phyloP scores from a whole-genome alignment of 2,113 vertebrate species.

The Promerops cafer region DNA sequence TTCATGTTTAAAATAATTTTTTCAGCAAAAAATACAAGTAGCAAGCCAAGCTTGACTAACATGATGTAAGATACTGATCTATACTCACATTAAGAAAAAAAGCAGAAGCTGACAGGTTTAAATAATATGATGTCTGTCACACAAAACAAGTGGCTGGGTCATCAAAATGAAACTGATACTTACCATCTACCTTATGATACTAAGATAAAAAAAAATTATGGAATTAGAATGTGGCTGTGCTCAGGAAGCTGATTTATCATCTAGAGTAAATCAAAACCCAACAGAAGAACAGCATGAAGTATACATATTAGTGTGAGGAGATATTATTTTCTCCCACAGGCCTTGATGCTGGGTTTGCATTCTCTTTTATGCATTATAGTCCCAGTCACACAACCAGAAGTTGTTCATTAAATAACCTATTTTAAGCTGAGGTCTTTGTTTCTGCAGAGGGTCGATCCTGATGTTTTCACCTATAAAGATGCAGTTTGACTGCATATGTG shows the following conservation, averaged over 20 bases:
- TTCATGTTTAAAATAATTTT: conserved; percentile 29
- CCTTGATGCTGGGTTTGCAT: neutral
- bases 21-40: neutral
- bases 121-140: neutral
- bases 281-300: neutral
- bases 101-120: neutral
- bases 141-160: neutral
- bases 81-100: neutral
- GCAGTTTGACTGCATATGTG: neutral
- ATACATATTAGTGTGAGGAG: neutral
- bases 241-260: neutral
- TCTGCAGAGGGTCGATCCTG: neutral
- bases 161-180: neutral
- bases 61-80: neutral
- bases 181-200: neutral
- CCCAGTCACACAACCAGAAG: neutral
- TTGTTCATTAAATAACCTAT: neutral
- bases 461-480: neutral
- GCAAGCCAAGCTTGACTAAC: neutral
- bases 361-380: neutral
- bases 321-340: neutral
- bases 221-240: neutral
- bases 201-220: neutral
- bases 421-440: neutral
- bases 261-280: neutral